phyloP scores from a whole-genome alignment of 2,888 invertebrate genomes.

The Thymelicus acteon region DNA sequence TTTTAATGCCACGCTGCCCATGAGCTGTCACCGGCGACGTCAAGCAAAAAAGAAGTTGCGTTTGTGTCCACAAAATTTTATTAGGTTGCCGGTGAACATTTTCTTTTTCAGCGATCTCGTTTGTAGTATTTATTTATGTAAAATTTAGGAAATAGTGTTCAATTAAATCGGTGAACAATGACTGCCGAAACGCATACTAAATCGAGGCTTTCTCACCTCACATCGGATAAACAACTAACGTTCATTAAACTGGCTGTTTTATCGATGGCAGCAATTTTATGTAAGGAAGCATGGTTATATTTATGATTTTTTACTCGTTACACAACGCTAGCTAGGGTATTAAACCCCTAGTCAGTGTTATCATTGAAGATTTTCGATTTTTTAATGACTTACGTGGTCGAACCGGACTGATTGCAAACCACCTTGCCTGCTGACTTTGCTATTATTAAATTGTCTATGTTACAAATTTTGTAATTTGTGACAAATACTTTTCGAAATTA shows the following conservation, averaged over 20 bases:
- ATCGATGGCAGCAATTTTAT: conserved; percentile 95
- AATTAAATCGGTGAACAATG: conserved; percentile 57
- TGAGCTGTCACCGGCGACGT: conserved; percentile 59
- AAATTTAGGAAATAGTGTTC: conserved; percentile 43
- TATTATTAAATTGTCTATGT: conserved; percentile 25
- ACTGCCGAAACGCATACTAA: conserved; percentile 70
- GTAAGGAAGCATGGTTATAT: conserved; percentile 86
- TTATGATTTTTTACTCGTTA: neutral
- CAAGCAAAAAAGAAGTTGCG: conserved; percentile 40
- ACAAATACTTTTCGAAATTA: neutral
- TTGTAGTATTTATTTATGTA: conserved; percentile 49
- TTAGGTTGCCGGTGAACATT: conserved; percentile 76
- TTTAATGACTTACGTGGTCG: conserved; percentile 56
- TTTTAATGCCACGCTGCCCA: conserved; percentile 67
- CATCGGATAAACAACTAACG: conserved; percentile 82
- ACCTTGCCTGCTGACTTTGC: conserved; percentile 16
- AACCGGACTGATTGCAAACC: conserved; percentile 8
- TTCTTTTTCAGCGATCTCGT: conserved; percentile 44
- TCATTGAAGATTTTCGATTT: neutral
- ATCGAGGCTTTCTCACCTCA: conserved; percentile 69
- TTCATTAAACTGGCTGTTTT: conserved; percentile 91
- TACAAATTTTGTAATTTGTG: neutral
- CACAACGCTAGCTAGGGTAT: neutral
- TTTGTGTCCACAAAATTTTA: conserved; percentile 41
- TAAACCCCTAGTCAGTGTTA: too few relatives aligned